These are phyloP conservation scores for Clarias pachynema DNA, from an alignment of 2,797 vertebrate species.

Conservation along the genomic window DNA sequence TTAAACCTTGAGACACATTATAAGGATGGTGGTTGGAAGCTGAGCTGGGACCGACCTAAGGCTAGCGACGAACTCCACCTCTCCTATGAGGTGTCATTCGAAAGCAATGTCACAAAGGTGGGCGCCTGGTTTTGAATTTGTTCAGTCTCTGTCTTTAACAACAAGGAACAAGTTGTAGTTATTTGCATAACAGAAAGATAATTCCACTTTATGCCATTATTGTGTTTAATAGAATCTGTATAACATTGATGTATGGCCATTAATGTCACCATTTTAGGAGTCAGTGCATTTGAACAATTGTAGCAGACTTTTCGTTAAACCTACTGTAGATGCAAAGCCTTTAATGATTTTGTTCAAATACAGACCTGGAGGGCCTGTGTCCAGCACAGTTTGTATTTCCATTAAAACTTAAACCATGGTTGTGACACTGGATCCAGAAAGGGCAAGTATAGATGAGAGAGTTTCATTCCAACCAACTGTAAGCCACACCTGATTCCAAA, in stretches of 20 bases:
- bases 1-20: background rate
- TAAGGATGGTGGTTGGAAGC: background rate
- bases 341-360: too few relatives aligned
- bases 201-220: background rate
- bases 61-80: accelerated
- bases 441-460: too few relatives aligned
- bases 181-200: background rate
- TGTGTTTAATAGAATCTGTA: background rate
- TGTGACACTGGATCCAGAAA: too few relatives aligned
- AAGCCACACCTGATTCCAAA: too few relatives aligned
- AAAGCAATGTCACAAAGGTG: background rate
- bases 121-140: conserved; percentile 8
- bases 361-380: too few relatives aligned
- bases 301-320: background rate
- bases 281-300: background rate
- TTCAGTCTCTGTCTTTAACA: background rate
- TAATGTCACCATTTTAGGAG: background rate
- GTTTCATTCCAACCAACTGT: too few relatives aligned
- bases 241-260: too few relatives aligned
- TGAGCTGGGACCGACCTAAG: conserved; percentile 36
- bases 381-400: too few relatives aligned
- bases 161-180: background rate
- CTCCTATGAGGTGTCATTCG: conserved; percentile 11
- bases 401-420: too few relatives aligned
- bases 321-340: background rate